Conservation (phyloP, 2,113 vertebrate genomes). For the Rhadina sibilatrix region DNA sequence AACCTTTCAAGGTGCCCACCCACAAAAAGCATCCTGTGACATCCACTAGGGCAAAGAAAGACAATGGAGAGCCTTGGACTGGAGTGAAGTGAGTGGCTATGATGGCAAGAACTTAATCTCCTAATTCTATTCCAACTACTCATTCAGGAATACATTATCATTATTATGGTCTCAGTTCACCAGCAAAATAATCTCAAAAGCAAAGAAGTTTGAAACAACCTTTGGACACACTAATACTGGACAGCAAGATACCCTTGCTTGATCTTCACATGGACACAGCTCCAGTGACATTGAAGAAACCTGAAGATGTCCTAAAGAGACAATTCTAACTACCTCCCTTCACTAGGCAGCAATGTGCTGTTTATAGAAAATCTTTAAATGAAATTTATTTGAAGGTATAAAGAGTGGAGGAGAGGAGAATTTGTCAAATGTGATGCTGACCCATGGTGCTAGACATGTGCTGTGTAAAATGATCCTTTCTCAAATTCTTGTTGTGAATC, state of each 20-base stretch:
- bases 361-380: neutral
- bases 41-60: neutral
- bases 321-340: neutral
- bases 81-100: neutral
- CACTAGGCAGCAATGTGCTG: neutral
- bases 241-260: neutral
- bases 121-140: neutral
- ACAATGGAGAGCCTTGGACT: neutral
- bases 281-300: neutral
- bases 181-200: neutral
- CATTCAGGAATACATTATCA: neutral
- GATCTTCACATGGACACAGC: neutral
- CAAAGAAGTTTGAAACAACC: neutral
- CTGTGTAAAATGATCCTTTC: neutral
- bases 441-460: neutral
- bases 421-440: neutral
- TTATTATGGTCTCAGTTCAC: neutral
- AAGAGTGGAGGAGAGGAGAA: neutral
- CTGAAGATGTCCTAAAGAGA: neutral
- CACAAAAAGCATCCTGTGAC: neutral
- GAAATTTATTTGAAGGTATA: neutral
- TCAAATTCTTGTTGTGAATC: neutral
- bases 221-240: neutral
- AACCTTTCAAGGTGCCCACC: neutral
- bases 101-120: neutral